Conservation (phyloP, 2,888 invertebrate species). For the Xanthorhoe spadicearia region DNA sequence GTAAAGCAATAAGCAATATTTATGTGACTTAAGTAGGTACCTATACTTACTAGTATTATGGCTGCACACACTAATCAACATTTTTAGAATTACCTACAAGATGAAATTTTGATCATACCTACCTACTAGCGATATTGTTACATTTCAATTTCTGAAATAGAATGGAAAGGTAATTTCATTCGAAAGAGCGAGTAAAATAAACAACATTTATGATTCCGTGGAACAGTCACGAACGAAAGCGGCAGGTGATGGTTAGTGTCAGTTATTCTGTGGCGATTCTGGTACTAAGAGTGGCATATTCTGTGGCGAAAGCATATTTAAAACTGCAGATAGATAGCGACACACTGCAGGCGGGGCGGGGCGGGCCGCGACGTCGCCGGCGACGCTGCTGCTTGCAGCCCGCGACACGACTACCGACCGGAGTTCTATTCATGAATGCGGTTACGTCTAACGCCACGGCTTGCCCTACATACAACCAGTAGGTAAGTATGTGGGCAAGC, state of each 20-base stretch:
- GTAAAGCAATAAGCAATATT: not conserved
- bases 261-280: not conserved
- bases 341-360: constrained; percentile 38
- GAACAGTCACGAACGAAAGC: constrained; percentile 11
- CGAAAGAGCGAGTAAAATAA: constrained; percentile 14
- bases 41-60: not conserved
- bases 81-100: not conserved
- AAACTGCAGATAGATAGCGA: constrained; percentile 34
- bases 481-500: too few species aligned
- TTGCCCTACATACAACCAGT: too few species aligned
- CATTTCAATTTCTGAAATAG: constrained; percentile 11
- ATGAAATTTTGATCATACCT: not conserved
- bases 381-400: not conserved
- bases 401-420: constrained; percentile 2
- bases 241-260: constrained; percentile 3
- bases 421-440: too few species aligned
- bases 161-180: constrained; percentile 16
- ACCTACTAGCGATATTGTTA: not conserved
- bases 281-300: not conserved
- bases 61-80: not conserved
- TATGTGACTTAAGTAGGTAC: too few species aligned
- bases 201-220: constrained; percentile 19
- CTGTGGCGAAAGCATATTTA: constrained; percentile 15
- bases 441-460: too few species aligned
- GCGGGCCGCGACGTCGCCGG: constrained; percentile 14